Evolutionary conservation across 2,888 invertebrate species (phyloP), one percentile per base, ranked within the genome.

Genomic region (Disparrhopalites patrizii): DNA sequence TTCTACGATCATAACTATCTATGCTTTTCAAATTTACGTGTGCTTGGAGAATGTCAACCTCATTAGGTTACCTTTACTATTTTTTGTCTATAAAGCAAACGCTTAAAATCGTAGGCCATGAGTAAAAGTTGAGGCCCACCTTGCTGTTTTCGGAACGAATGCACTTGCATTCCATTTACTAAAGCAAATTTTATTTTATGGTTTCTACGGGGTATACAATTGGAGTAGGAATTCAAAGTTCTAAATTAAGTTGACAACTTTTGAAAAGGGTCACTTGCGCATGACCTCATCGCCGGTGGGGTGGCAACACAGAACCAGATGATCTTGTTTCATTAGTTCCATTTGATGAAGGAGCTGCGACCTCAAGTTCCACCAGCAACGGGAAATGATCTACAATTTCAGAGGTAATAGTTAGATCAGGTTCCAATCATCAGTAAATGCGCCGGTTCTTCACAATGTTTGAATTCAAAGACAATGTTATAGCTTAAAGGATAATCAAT

Each of bases 381-480:
- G 93, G 92, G 81, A 94, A 93, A 83, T 94, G 94, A 83, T 94
- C 94, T 87, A 82, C 25, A 80, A 79, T n/a, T n/a, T n/a, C n/a
- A n/a, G n/a, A n/a, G n/a, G n/a, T n/a, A n/a, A n/a, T n/a, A n/a
- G n/a, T n/a, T n/a, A n/a, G n/a, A n/a, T n/a, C n/a, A n/a, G n/a
- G n/a, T n/a, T n/a, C n/a, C n/a, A n/a, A n/a, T n/a, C n/a, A n/a
- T n/a, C n/a, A n/a, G n/a, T n/a, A n/a, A n/a, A n/a, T n/a, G n/a
- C n/a, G n/a, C n/a, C n/a, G n/a, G n/a, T n/a, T n/a, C n/a, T n/a
- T n/a, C n/a, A n/a, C n/a, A n/a, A n/a, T n/a, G n/a, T n/a, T n/a
- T n/a, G n/a, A n/a, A n/a, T n/a, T n/a, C n/a, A n/a, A n/a, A n/a
- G n/a, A n/a, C n/a, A n/a, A n/a, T n/a, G n/a, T n/a, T n/a, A n/a